These are phyloP conservation scores for Dasypolia templi DNA, from an alignment of 2,888 invertebrate species.

Conservation along the genomic window DNA sequence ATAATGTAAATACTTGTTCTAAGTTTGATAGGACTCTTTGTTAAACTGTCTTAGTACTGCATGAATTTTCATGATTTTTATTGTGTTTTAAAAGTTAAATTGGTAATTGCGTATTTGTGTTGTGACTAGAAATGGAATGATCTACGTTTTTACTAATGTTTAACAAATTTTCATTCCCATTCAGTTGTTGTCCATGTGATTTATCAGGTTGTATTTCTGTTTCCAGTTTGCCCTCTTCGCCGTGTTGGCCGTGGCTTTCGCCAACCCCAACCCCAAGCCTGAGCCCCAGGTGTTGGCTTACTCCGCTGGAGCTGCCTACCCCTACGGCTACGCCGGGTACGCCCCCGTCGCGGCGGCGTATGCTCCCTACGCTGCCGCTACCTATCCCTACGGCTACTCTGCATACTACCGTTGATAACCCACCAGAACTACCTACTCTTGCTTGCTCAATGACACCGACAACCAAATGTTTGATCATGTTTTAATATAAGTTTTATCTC, in stretches of 20 bases:
- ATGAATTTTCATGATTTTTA: background rate
- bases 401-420: constrained; percentile 73
- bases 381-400: constrained; percentile 82
- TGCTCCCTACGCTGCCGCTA: constrained; percentile 75
- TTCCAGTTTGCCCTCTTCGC: constrained; percentile 90
- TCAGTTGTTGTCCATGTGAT: background rate
- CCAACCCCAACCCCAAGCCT: constrained; percentile 88
- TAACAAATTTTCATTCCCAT: background rate
- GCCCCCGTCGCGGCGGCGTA: constrained; percentile 71
- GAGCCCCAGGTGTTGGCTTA: constrained; percentile 81
- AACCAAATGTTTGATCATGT: constrained; percentile 71
- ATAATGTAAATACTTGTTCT: constrained; percentile 19
- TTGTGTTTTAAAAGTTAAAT: background rate
- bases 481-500: constrained; percentile 78
- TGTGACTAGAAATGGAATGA: background rate
- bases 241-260: constrained; percentile 90
- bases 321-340: constrained; percentile 75
- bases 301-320: constrained; percentile 73
- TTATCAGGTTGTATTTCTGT: no score
- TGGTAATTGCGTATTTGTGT: background rate
- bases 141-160: background rate
- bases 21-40: background rate
- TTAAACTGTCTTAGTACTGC: background rate
- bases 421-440: constrained; percentile 22
- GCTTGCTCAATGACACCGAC: constrained; percentile 72